These are phyloP conservation scores for Blastobasis adustella DNA, from an alignment of 2,888 invertebrate genomes.

Conservation along the genomic window DNA sequence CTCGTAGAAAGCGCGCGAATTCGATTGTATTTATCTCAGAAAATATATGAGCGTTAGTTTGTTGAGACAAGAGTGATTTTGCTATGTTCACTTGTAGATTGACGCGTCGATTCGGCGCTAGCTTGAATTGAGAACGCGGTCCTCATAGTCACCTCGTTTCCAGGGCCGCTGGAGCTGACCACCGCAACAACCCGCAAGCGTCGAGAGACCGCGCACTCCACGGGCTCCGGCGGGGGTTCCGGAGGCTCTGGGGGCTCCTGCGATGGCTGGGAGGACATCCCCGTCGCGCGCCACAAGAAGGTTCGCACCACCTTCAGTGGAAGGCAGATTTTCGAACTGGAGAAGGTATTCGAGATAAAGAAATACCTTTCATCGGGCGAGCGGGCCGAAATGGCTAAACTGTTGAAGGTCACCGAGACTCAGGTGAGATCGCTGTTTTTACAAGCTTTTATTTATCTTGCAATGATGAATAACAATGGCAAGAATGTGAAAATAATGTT, in stretches of 20 bases:
- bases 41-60: no score
- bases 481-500: neutral
- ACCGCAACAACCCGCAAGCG: constrained; percentile 66
- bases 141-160: constrained; percentile 4
- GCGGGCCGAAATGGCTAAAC: constrained; percentile 94
- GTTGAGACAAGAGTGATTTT: no score
- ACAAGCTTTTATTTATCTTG: no score
- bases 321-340: constrained; percentile 95
- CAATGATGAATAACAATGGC: neutral
- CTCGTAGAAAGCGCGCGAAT: no score
- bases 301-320: constrained; percentile 97
- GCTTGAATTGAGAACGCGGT: no score
- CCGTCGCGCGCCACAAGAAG: constrained; percentile 80
- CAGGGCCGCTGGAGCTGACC: constrained; percentile 56
- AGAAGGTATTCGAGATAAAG: constrained; percentile 96
- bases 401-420: constrained; percentile 95
- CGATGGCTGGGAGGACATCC: constrained; percentile 70
- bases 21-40: no score
- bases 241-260: constrained; percentile 48
- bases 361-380: constrained; percentile 97
- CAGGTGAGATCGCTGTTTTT: constrained; percentile 79
- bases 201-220: constrained; percentile 62
- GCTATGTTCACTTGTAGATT: no score
- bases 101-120: no score
- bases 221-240: constrained; percentile 59